phyloP scores from a whole-genome alignment of 2,113 vertebrate genomes.

The Mola mola region DNA sequence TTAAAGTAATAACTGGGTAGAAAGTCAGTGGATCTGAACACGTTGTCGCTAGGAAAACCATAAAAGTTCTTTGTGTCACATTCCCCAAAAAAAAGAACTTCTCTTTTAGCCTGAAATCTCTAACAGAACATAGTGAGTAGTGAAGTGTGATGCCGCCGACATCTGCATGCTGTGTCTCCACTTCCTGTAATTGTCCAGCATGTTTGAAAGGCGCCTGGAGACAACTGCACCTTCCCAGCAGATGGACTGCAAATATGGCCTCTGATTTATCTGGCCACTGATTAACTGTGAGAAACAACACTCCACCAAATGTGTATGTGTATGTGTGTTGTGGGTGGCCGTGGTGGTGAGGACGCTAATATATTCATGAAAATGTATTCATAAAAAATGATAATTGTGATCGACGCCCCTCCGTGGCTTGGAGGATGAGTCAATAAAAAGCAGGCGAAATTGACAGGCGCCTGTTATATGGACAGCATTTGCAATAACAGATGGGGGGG shows the following conservation, averaged over 20 bases:
- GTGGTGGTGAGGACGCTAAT: slow-evolving; percentile 72
- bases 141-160: slow-evolving; percentile 47
- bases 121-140: slow-evolving; percentile 43
- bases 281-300: slow-evolving; percentile 83
- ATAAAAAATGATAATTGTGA: slow-evolving; percentile 80
- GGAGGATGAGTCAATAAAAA: slow-evolving; percentile 81
- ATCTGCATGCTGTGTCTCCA: slow-evolving; percentile 44
- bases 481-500: slow-evolving; percentile 79
- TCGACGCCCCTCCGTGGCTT: slow-evolving; percentile 64
- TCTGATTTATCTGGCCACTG: slow-evolving; percentile 81
- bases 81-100: neutral
- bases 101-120: slow-evolving; percentile 42
- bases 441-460: slow-evolving; percentile 79
- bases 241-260: slow-evolving; percentile 84
- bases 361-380: slow-evolving; percentile 84
- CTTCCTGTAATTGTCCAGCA: slow-evolving; percentile 72
- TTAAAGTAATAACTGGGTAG: neutral
- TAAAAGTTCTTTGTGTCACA: slow-evolving; percentile 9
- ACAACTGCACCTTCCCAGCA: slow-evolving; percentile 80
- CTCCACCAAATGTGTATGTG: slow-evolving; percentile 75
- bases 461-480: slow-evolving; percentile 76
- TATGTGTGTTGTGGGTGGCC: slow-evolving; percentile 53
- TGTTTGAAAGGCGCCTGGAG: slow-evolving; percentile 69
- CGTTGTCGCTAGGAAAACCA: neutral
- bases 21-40: neutral